Conservation (phyloP, 1,140 invertebrate species). For the Gonioctena quinquepunctata region DNA sequence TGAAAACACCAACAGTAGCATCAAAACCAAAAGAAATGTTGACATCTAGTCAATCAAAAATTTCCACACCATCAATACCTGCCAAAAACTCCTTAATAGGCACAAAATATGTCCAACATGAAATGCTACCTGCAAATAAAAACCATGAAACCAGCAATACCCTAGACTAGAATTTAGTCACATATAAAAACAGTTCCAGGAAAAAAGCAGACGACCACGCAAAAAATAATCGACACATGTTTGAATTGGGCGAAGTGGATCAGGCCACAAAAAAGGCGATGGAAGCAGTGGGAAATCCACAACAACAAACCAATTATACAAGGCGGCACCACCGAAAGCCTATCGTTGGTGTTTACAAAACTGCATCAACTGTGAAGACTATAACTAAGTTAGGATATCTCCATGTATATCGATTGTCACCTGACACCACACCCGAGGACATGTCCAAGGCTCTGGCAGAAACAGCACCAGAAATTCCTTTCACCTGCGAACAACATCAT, state of each 20-base stretch:
- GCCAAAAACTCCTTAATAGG: neutral
- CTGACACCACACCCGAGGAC: neutral
- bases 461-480: neutral
- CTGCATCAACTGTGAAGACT: neutral
- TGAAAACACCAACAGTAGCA: neutral
- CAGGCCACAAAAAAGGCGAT: neutral
- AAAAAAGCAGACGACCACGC: neutral
- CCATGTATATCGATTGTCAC: neutral
- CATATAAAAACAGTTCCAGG: neutral
- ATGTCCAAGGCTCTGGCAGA: neutral
- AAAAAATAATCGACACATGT: neutral
- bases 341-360: constrained; percentile 6
- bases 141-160: constrained; percentile 4
- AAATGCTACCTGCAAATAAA: neutral
- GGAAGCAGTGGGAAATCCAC: neutral
- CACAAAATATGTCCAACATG: neutral
- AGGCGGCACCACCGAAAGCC: neutral
- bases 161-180: neutral
- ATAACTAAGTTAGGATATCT: neutral
- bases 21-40: neutral
- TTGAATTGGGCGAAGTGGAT: neutral
- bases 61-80: neutral
- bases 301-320: too few relatives aligned
- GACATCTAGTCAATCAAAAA: neutral
- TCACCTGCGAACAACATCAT: neutral